Base-by-base conservation (phyloP, 2,888 invertebrate species). In the Mycalesis mineus region DNA sequence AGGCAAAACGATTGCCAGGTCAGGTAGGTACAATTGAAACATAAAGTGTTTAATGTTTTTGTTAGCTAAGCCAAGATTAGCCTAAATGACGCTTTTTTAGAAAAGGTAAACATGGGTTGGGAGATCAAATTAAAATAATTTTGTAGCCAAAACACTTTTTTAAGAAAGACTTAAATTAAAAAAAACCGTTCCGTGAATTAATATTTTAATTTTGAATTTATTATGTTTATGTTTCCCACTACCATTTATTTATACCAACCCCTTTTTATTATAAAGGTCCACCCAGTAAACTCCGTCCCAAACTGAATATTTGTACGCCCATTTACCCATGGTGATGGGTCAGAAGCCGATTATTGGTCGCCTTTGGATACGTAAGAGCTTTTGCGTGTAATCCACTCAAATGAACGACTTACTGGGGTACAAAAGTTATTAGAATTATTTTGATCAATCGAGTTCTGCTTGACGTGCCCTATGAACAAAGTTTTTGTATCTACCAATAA, bases 311-410 rank as follows among this genome's bases (percentile, higher is more conserved):
- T 61, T 60, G 45, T 52, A 58, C 63, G 57, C 42, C 55, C 58
- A 51, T 64, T 63, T 60, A 58, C 57, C 55, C 59, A 58, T 62
- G 54, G 47, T 45, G 58, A 61, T 58, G 63, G 63, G 63, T 61
- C 57, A 58, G 53, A 65, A 66, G 55, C 61, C 62, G 62, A 62
- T 66, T 62, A 65, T 62, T 58, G 59, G 56, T 61, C 58, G 61
- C 54, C 58, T 57, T 60, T 52, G 58, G 54, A 59, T 61, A 53
- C 49, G 53, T 58, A 62, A 67, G 63, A 67, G 66, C 65, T 60
- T 67, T 67, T 57, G 48, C 63, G 57, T 64, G 66, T 67, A 64
- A 65, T 63, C 64, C 64, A 55, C 52, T 63, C 55, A 59, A 56
- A 63, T 60, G 57, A 65, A 58, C 41, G 61, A 61, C 60, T 64